These are phyloP conservation scores for Cherax quadricarinatus DNA, from an alignment of 1,140 invertebrate species.

Conservation along the genomic window DNA sequence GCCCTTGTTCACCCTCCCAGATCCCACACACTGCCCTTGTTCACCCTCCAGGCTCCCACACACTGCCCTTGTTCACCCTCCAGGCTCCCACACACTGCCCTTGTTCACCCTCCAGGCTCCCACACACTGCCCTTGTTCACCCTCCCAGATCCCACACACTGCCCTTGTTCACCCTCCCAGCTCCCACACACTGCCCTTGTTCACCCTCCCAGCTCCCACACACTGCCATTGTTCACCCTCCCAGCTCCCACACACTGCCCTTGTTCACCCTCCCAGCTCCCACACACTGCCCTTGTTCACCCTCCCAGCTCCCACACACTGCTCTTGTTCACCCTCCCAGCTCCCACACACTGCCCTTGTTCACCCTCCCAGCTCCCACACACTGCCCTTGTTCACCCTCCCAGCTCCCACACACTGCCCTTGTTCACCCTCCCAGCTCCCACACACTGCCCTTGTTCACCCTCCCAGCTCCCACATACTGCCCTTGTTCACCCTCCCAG, in stretches of 20 bases:
- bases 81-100: neutral
- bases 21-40: too few relatives aligned
- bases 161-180: neutral
- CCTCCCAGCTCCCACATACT: too few relatives aligned
- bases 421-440: too few relatives aligned
- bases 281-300: neutral
- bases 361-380: neutral
- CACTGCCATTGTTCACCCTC: too few relatives aligned
- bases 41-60: neutral
- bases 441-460: too few relatives aligned
- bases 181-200: neutral
- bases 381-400: neutral
- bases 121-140: neutral
- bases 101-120: neutral
- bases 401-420: neutral
- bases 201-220: too few relatives aligned
- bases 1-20: too few relatives aligned
- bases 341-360: neutral
- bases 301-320: neutral
- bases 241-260: too few relatives aligned
- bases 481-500: too few relatives aligned
- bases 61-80: neutral
- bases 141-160: neutral
- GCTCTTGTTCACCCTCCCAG: neutral
- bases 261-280: neutral